Base-by-base conservation (phyloP, 2,113 vertebrate species). In the Siniperca chuatsi region DNA sequence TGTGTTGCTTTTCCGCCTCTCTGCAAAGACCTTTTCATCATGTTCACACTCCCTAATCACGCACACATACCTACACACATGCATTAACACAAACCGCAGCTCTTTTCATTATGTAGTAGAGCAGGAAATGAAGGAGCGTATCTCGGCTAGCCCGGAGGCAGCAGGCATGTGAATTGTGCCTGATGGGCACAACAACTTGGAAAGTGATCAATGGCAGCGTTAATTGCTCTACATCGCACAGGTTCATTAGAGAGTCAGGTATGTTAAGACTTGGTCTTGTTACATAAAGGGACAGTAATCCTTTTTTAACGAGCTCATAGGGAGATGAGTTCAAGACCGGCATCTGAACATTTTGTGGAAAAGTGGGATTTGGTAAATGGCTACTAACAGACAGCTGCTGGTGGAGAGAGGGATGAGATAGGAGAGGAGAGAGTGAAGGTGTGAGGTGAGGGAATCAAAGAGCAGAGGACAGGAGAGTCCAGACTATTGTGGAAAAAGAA, bases 281-380 rank as follows among this genome's bases (percentile, higher is more conserved):
- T 87, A 84, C 68, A 18, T 35, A 67, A 25, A 72, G 70, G 37
- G 81, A 83, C 82, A 44, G 66, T 95, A 95, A 95, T 95, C 93
- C 92, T 71, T 82, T 90, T 92, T 93, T 95, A 95, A 95, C 73
- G 21, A 95, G 92, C 92, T 87, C 83, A 64, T 9, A 33, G 42
- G 57, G 72, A 64, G 76, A 83, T 6, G 13, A 74, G 78, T 80
- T 82, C 76, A 87, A 76, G 54, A 25, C n/a, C 35, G n/a, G 54
- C 50, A 61, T 70, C 35, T n/a, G 13, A 57, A 46, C 54, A 25
- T 54, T 76, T 83, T 55, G 10, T 8, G 71, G 86, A 64, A 60
- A 82, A 74, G 25, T 21, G 13, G n/a, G 54, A 8, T 68, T 78
- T 54, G 44, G 25, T 75, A 13, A 50, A 8, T 23, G 18, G 23